These are phyloP conservation scores for Blennius ocellaris DNA, from an alignment of 2,113 vertebrate species.

Conservation along the genomic window DNA sequence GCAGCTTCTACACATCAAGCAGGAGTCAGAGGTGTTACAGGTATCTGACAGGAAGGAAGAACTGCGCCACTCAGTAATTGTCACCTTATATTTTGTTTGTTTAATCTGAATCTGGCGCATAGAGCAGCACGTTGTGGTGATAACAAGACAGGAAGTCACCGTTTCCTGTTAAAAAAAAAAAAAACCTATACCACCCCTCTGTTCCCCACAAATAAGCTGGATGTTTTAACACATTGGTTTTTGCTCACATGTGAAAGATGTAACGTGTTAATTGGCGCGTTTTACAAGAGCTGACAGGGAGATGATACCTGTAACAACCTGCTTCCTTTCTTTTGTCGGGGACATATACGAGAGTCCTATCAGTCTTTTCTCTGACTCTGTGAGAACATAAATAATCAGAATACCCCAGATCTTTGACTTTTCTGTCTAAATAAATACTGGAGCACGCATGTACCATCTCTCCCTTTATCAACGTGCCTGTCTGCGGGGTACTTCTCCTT, in stretches of 20 bases:
- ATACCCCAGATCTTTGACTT: background rate
- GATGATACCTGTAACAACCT: background rate
- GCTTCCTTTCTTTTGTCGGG: too few relatives aligned
- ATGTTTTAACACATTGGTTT: background rate
- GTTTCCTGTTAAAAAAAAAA: background rate
- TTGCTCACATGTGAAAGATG: background rate
- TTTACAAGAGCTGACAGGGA: rapidly evolving
- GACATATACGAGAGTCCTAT: too few relatives aligned
- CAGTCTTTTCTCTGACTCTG: too few relatives aligned
- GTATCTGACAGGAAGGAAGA: background rate
- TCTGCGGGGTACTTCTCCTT: background rate
- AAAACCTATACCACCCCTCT: too few relatives aligned
- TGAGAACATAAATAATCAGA: background rate
- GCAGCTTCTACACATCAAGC: too few relatives aligned
- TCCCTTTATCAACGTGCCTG: background rate
- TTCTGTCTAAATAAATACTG: background rate
- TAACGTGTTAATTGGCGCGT: background rate
- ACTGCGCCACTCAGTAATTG: constrained; percentile 8
- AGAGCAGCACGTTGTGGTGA: background rate
- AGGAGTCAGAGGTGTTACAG: too few relatives aligned
- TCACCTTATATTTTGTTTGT: background rate
- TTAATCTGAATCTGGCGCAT: background rate
- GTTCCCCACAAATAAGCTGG: background rate
- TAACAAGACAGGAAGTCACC: background rate
- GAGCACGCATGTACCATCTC: background rate